Evolutionary conservation across 2,113 vertebrate genomes (phyloP).

Genomic region (Dicentrarchus labrax): DNA sequence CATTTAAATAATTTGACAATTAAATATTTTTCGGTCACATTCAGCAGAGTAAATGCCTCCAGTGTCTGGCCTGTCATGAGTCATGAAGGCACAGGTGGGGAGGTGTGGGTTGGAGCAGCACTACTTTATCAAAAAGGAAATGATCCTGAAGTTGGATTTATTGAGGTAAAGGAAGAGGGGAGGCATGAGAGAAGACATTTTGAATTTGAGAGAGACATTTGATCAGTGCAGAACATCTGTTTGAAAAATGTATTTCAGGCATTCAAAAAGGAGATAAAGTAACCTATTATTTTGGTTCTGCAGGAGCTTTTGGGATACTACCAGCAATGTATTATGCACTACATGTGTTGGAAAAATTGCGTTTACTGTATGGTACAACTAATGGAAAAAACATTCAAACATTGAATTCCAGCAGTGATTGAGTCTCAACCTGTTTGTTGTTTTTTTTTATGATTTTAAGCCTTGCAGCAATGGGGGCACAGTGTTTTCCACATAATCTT

Average conservation of each 20-base stretch:
- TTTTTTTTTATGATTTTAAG: not conserved
- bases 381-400: not conserved
- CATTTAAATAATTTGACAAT: not conserved
- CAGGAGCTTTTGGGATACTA: conserved; percentile 1
- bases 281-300: not conserved
- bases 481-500: not conserved
- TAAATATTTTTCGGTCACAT: not conserved
- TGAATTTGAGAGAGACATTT: not conserved
- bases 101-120: not conserved
- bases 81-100: not conserved
- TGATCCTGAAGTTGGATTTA: not conserved
- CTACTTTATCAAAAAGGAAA: not conserved
- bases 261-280: not conserved
- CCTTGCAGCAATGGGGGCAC: not conserved
- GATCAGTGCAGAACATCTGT: not conserved
- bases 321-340: not conserved
- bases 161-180: not conserved
- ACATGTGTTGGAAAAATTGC: not conserved
- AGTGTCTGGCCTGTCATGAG: not conserved
- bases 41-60: not conserved
- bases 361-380: not conserved
- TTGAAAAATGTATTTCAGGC: not conserved
- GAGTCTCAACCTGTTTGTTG: not conserved
- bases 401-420: not conserved
- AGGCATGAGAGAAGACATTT: not conserved